These are phyloP conservation scores for Threskiornis aethiopicus DNA, from an alignment of 2,797 vertebrate species.

Conservation along the genomic window DNA sequence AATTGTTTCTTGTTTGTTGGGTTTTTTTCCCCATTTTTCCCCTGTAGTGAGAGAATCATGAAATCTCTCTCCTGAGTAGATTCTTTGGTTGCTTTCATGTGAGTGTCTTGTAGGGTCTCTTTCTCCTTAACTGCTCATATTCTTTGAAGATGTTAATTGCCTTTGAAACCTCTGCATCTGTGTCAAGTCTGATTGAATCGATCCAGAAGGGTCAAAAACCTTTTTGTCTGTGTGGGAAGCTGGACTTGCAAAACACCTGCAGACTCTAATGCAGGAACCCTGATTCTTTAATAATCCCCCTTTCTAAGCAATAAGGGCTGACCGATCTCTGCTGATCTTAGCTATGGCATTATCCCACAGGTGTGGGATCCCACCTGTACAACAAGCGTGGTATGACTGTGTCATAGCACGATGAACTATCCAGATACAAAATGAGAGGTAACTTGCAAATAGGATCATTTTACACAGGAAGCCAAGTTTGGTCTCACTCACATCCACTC, in stretches of 20 bases:
- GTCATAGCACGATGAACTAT: not conserved
- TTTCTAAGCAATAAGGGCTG: not conserved
- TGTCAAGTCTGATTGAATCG: not conserved
- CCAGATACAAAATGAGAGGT: not conserved
- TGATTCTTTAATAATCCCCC: not conserved
- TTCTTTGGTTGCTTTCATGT: not conserved
- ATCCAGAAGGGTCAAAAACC: not conserved
- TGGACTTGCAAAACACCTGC: not conserved
- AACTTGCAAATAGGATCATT: not conserved
- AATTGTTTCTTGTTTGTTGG: not conserved
- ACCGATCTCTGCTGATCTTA: not conserved
- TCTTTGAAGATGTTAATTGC: not conserved
- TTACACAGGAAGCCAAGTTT: not conserved
- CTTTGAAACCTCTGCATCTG: not conserved
- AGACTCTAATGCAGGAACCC: not conserved
- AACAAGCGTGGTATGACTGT: not conserved
- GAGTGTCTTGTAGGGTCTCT: not conserved
- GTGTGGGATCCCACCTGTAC: not conserved
- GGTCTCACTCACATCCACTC: not conserved
- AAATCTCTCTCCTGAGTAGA: not conserved
- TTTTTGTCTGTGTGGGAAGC: not conserved
- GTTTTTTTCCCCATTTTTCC: rapidly evolving
- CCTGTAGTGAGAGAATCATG: rapidly evolving
- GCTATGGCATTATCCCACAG: not conserved
- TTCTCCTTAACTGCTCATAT: not conserved